Conservation (phyloP, 2,797 vertebrate genomes). For the Astyanax mexicanus region DNA sequence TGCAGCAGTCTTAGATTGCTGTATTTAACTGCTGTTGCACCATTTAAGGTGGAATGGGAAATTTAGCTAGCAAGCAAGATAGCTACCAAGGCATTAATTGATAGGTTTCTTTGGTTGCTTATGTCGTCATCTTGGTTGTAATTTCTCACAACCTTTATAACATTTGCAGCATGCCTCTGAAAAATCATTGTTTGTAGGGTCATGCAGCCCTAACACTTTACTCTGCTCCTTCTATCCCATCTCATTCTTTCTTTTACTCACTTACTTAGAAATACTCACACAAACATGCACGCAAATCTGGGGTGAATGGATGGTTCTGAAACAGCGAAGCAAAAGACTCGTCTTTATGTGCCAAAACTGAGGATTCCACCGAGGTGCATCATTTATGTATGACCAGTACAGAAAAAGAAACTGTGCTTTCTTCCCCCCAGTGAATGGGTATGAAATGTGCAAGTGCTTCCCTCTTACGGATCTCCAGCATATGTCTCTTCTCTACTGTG, state of each 20-base stretch:
- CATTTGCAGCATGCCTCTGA: too few relatives aligned
- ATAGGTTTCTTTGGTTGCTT: too few relatives aligned
- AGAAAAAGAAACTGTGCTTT: slow-evolving; percentile 25
- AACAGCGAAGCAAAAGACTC: slow-evolving; percentile 33
- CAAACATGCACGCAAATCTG: background rate
- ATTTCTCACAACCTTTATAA: too few relatives aligned
- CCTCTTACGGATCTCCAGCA: background rate
- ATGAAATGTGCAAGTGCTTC: slow-evolving; percentile 19
- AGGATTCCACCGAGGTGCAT: slow-evolving; percentile 29
- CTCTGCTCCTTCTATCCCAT: too few relatives aligned
- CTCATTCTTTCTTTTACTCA: slow-evolving; percentile 1
- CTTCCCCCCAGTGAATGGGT: slow-evolving; percentile 3
- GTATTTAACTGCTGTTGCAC: too few relatives aligned
- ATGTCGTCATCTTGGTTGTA: too few relatives aligned
- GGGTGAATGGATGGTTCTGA: slow-evolving; percentile 9
- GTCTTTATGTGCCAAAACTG: slow-evolving; percentile 8
- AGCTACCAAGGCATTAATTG: too few relatives aligned
- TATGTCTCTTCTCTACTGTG: background rate
- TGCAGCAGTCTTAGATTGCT: too few relatives aligned
- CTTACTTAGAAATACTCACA: background rate
- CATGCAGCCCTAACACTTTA: too few relatives aligned
- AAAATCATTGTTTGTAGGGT: too few relatives aligned
- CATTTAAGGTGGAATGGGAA: too few relatives aligned
- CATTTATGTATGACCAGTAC: slow-evolving; percentile 42
- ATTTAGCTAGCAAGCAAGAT: too few relatives aligned